phyloP scores from a whole-genome alignment of 92 coral and sea anemone genomes.

The Galaxea fascicularis region DNA sequence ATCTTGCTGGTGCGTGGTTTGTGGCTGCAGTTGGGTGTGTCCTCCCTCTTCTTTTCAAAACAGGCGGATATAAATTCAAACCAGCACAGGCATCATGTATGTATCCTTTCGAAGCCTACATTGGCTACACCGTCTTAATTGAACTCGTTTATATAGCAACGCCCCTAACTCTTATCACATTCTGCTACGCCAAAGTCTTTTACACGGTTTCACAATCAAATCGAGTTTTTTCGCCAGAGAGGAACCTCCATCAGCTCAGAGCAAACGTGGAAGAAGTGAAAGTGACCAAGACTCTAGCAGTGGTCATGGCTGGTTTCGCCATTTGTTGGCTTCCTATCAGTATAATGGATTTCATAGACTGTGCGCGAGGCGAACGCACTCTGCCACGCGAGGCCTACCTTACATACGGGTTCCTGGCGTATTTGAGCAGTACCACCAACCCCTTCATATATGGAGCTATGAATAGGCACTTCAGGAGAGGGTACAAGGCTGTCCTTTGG shows the following conservation, averaged over 20 bases:
- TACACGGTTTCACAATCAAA: conserved; percentile 39
- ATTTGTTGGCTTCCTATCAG: conserved; percentile 79
- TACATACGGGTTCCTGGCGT: conserved; percentile 65
- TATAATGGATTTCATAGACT: conserved; percentile 65
- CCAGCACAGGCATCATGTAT: not conserved
- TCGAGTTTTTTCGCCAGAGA: conserved; percentile 28
- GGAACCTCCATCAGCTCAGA: conserved; percentile 40
- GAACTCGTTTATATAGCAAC: conserved; percentile 25
- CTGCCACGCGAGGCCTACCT: conserved; percentile 69
- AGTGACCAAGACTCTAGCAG: conserved; percentile 74
- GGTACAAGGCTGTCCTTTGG: conserved; percentile 52
- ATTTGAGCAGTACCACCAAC: conserved; percentile 65
- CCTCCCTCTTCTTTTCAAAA: not conserved
- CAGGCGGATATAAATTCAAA: not conserved
- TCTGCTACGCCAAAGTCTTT: conserved; percentile 53
- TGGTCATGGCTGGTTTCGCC: conserved; percentile 70
- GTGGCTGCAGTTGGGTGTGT: not conserved
- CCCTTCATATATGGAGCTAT: conserved; percentile 80
- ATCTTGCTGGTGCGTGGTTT: not conserved
- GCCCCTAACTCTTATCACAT: conserved; percentile 36
- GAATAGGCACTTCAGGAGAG: conserved; percentile 73
- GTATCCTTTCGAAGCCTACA: conserved; percentile 34
- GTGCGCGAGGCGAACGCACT: conserved; percentile 50
- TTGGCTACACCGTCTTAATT: conserved; percentile 21
- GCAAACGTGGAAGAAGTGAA: conserved; percentile 75